Evolutionary conservation across 2,797 vertebrate species (phyloP), one percentile per base, ranked within the genome.

Genomic region (Denticeps clupeoides): DNA sequence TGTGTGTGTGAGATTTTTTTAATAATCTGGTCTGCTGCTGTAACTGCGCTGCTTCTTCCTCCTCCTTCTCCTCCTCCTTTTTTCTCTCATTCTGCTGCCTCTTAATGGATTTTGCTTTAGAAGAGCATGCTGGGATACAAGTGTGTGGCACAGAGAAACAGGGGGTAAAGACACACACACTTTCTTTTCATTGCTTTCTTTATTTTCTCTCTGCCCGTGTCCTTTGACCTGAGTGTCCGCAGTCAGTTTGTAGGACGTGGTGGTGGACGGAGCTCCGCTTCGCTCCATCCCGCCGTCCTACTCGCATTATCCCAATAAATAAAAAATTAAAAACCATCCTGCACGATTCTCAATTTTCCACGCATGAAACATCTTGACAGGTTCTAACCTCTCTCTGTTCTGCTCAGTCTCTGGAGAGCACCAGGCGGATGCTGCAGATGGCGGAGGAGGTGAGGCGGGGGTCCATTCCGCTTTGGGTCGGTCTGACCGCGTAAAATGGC

Each of bases 371-470:
- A n/a, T n/a, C n/a, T 4, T 44, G 4, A 45, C 19, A 35, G 5
- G 9, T 4, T 27, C 7, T 23, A 4, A 33, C 8, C 4, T 13
- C 6, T 3, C 2, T 42, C 5, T 45, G 2, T 55, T 31, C 49
- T 21, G 13, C 43, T 53, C 78, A 98, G 93, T 98, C 94, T 35
- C 82, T 98, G 80, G 93, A 98, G 77, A 95, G 93, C 74, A 99
- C 94, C 49, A 83, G 95, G 50, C 82, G 93, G 73, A 99, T 98
- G 82, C 80, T 90, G 58, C 84, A 82, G 68, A 60, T 98, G 83
- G 88, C 90, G 9, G 82, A 91, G 64, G 91, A 99, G 93, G 95
- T 99, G 82, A 92, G 84, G 15, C 12, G 40, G n/a, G n/a, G n/a
- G n/a, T n/a, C n/a, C n/a, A n/a, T n/a, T n/a, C n/a, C n/a, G n/a